phyloP scores from a whole-genome alignment of 2,888 invertebrate genomes.

The Zelleria hepariella region DNA sequence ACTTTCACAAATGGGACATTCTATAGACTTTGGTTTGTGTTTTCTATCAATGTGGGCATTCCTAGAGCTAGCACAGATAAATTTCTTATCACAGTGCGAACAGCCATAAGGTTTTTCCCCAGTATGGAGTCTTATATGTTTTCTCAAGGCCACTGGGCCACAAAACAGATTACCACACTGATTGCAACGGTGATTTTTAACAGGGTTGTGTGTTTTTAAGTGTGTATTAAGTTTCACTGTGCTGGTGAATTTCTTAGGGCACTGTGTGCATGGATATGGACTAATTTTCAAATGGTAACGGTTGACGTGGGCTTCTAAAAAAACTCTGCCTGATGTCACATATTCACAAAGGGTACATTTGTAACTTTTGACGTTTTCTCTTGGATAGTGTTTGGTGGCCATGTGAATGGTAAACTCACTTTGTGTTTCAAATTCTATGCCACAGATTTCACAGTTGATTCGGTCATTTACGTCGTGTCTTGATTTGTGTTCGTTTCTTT shows the following conservation, averaged over 20 bases:
- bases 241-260: background rate
- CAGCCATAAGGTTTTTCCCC: slow-evolving; percentile 7
- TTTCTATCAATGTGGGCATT: slow-evolving; percentile 1
- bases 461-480: too few relatives aligned
- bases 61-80: background rate
- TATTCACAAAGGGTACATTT: too few relatives aligned
- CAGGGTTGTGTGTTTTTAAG: background rate
- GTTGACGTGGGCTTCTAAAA: too few relatives aligned
- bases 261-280: background rate
- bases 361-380: too few relatives aligned
- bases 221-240: slow-evolving; percentile 24
- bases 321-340: too few relatives aligned
- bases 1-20: slow-evolving; percentile 1
- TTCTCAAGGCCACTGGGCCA: background rate
- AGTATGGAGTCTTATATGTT: slow-evolving; percentile 6
- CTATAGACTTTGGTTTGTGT: background rate
- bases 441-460: too few relatives aligned
- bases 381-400: too few relatives aligned
- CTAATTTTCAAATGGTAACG: too few relatives aligned
- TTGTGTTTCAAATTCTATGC: too few relatives aligned
- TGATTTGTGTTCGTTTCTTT: too few relatives aligned
- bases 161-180: background rate
- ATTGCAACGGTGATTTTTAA: background rate
- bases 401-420: too few relatives aligned
- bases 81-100: background rate